Evolutionary conservation across 2,797 vertebrate genomes (phyloP).

Genomic region (Tenualosa thibaudeaui): DNA sequence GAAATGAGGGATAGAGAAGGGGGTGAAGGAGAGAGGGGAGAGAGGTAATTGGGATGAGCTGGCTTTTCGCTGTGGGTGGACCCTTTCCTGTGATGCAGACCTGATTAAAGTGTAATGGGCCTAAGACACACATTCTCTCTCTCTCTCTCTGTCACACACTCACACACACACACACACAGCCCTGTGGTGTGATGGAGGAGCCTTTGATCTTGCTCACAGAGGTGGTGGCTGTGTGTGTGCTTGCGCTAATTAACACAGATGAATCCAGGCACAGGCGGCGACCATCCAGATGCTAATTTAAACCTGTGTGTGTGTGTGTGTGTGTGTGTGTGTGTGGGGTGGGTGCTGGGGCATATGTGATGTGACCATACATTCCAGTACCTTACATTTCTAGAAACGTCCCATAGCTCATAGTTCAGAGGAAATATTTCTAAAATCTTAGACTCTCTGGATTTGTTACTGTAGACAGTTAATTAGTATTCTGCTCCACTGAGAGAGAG

Average conservation of each 20-base stretch:
- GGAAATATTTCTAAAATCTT: too few relatives aligned
- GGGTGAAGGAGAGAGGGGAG: neutral
- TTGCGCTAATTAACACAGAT: conserved; percentile 2
- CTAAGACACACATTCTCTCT: neutral
- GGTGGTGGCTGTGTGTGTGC: neutral
- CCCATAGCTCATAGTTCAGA: too few relatives aligned
- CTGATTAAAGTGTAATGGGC: conserved; percentile 65
- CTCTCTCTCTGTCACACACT: neutral
- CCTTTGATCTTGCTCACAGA: conserved; percentile 10
- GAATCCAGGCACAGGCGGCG: neutral
- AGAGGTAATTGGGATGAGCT: conserved; percentile 50
- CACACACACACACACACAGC: conserved; percentile 16
- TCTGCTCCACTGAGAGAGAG: too few relatives aligned
- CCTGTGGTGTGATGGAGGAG: neutral
- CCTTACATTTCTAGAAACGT: too few relatives aligned
- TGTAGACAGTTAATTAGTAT: too few relatives aligned
- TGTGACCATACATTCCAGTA: too few relatives aligned
- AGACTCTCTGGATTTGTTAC: too few relatives aligned
- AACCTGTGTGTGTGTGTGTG: neutral
- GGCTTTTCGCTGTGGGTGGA: conserved; percentile 54
- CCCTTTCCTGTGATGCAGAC: conserved; percentile 57
- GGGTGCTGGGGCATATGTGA: too few relatives aligned
- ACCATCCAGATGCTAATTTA: neutral
- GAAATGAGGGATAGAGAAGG: neutral
- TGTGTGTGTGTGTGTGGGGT: neutral